These are phyloP conservation scores for Aphelinus certus DNA, from an alignment of 1,140 invertebrate genomes.

Conservation along the genomic window DNA sequence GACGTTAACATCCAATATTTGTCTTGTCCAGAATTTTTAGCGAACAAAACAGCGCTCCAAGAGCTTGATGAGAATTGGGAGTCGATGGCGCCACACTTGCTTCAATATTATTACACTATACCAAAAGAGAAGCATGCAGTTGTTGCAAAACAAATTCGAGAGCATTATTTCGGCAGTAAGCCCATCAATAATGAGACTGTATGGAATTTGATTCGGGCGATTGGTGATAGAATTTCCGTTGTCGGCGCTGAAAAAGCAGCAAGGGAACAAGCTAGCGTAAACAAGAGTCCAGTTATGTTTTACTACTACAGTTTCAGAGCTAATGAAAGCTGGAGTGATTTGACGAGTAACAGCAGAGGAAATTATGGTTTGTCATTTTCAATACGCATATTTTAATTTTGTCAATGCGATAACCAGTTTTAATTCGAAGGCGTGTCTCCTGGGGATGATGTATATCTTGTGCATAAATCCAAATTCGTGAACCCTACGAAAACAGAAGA, in stretches of 20 bases:
- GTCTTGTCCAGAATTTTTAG: constrained; percentile 47
- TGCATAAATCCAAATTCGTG: too few relatives aligned
- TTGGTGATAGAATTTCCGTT: background rate
- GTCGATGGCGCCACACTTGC: background rate
- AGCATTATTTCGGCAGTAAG: constrained; percentile 8
- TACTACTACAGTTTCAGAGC: too few relatives aligned
- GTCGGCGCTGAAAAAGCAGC: background rate
- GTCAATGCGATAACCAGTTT: too few relatives aligned
- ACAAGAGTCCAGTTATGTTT: too few relatives aligned
- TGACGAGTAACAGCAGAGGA: too few relatives aligned
- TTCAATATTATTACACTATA: background rate
- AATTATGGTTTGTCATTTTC: too few relatives aligned
- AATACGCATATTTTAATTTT: too few relatives aligned
- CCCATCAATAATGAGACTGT: background rate
- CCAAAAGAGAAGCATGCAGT: background rate
- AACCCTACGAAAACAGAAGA: too few relatives aligned
- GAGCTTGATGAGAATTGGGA: constrained; percentile 6
- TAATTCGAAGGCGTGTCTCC: too few relatives aligned
- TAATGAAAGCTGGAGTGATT: too few relatives aligned
- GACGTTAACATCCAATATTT: too few relatives aligned
- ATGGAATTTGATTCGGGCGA: background rate
- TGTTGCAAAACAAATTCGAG: background rate
- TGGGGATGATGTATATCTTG: too few relatives aligned
- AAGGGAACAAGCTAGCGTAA: background rate
- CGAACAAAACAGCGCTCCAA: constrained; percentile 1